Base-by-base conservation (phyloP, 2,888 invertebrate species). In the Bursaphelenchus okinawaensis region DNA sequence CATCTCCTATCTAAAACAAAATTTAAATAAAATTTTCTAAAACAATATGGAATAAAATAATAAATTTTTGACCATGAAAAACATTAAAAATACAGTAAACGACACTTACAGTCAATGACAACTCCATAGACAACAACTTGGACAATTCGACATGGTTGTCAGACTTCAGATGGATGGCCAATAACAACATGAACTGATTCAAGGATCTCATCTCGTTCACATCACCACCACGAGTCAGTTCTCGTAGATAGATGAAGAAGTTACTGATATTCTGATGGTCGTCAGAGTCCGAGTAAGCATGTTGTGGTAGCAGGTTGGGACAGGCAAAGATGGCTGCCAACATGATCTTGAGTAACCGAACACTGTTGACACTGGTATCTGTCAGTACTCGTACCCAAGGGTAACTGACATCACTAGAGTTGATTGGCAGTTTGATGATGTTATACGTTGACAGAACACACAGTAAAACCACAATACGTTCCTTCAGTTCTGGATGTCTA, bases 111-210 rank as follows among this genome's bases (percentile, higher is more conserved):
- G 28, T 51, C n/a, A 59, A 52, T 4, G 65, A 65, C 16, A 67
- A 51, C 8, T 56, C 52, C n/a, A 28, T 31, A 52, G 58, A 64
- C 19, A 69, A 58, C 54, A 70, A 52, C 16, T 57, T 27, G 20
- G 67, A 57, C 26, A 72, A 50, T 50, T 72, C 74, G 19, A 57
- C 65, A 12, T 62, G 67, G 52, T 67, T 67, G 16, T 52, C 52
- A 1, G 74, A 52, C 28, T 67, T 61, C 40, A 74, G 52, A 40
- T 72, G 72, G 23, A 72, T 73, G n/a, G 73, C 66, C 22, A 73
- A 31, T n/a, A 72, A 58, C 0, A 72, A 58, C 65, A 72, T 63
- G 22, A 72, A 56, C 29, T 70, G 70, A 27, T 65, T 71, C 27
- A 72, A 59, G 9, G 71, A 52, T 8, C 54, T 40, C 28, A 67